Percentiles rank a stretch among this genome's conserved stretches.
phyloP scores from a whole-genome alignment of 2,888 invertebrate genomes.

The Chloroclysta siterata region DNA sequence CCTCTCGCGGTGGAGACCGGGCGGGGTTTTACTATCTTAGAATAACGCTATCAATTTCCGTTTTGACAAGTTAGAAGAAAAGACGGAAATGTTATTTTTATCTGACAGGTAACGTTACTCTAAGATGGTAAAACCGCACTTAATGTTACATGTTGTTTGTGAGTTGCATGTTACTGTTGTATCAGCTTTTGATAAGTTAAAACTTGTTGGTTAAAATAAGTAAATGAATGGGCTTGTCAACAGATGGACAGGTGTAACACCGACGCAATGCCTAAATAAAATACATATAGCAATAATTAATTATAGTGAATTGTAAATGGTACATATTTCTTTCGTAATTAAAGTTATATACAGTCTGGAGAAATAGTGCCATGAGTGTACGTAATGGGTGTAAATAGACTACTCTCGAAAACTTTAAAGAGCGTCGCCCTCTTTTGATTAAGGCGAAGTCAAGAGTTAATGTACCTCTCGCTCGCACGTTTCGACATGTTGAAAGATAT shows the following conservation, averaged over 20 bases:
- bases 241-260: conserved; percentile 6
- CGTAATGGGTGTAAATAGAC: neutral
- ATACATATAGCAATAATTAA: conserved; percentile 9
- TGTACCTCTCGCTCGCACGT: no score
- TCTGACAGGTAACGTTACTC: no score
- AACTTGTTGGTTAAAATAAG: conserved; percentile 42
- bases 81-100: no score
- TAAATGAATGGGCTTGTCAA: conserved; percentile 38
- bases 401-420: neutral
- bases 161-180: conserved; percentile 30
- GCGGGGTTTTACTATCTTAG: no score
- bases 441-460: no score
- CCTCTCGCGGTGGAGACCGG: no score
- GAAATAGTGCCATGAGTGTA: conserved; percentile 77
- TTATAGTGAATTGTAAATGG: conserved; percentile 46
- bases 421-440: no score
- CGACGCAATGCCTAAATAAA: no score
- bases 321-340: conserved; percentile 72
- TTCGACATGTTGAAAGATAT: no score
- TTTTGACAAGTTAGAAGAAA: no score
- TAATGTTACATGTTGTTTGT: conserved; percentile 5
- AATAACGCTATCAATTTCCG: no score
- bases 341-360: conserved; percentile 64
- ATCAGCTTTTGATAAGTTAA: conserved; percentile 32
- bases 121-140: no score